phyloP scores from a whole-genome alignment of 2,113 vertebrate species.

The Sarotherodon lohbergeri region DNA sequence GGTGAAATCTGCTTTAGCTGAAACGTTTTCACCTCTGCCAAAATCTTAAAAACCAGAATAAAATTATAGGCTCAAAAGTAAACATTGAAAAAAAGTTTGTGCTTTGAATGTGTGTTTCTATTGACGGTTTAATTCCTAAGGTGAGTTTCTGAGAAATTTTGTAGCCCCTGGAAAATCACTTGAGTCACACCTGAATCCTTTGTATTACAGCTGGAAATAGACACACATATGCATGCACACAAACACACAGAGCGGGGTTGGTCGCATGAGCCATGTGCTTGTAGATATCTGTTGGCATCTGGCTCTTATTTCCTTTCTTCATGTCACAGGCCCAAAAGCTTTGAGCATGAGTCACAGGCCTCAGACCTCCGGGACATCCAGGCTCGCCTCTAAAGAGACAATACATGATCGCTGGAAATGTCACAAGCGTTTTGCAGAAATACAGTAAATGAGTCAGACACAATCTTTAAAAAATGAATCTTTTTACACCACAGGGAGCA shows the following conservation, averaged over 20 bases:
- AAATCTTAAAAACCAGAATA: conserved; percentile 5
- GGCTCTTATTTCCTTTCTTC: conserved; percentile 74
- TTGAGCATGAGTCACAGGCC: conserved; percentile 70
- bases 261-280: conserved; percentile 67
- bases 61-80: conserved; percentile 25
- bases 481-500: neutral
- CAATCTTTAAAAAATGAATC: neutral
- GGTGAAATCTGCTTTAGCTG: conserved; percentile 28
- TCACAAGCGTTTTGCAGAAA: conserved; percentile 21
- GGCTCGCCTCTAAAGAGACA: conserved; percentile 47
- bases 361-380: conserved; percentile 60
- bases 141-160: neutral
- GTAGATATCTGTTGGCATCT: conserved; percentile 75
- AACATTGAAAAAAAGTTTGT: conserved; percentile 10
- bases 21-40: conserved; percentile 8
- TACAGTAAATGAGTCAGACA: neutral
- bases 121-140: neutral
- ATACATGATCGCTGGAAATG: conserved; percentile 38
- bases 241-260: neutral
- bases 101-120: neutral
- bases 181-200: conserved; percentile 42
- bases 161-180: conserved; percentile 39
- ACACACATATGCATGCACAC: neutral
- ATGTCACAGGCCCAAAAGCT: conserved; percentile 62
- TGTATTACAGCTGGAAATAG: neutral